These are phyloP conservation scores for Columbina picui DNA, from an alignment of 2,113 vertebrate genomes.

Conservation along the genomic window DNA sequence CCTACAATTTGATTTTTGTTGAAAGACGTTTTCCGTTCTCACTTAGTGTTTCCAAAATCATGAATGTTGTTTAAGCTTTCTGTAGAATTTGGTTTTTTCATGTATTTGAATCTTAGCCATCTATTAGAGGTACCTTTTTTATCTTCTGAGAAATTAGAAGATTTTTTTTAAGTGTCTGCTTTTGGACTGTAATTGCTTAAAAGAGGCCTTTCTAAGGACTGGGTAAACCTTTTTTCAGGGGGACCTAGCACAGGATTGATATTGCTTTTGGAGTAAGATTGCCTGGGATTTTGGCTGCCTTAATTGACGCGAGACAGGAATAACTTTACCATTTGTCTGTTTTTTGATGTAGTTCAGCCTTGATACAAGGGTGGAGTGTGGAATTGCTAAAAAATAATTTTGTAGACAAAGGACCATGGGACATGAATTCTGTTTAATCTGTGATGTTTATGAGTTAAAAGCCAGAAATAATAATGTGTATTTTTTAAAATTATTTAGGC, in stretches of 20 bases:
- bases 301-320: background rate
- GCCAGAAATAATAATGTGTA: background rate
- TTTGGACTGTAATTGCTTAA: background rate
- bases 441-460: background rate
- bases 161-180: background rate
- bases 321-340: background rate
- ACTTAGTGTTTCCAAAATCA: background rate
- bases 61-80: background rate
- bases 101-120: background rate
- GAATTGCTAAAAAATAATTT: background rate
- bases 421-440: background rate
- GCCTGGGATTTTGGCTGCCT: background rate
- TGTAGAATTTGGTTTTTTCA: background rate
- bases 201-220: background rate
- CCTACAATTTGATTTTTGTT: background rate
- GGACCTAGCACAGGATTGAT: background rate
- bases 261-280: background rate
- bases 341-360: background rate
- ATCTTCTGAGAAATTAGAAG: background rate
- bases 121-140: background rate
- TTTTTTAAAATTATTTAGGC: slow-evolving; percentile 78
- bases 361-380: background rate
- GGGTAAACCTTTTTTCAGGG: background rate
- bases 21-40: background rate
- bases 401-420: background rate